phyloP scores from a whole-genome alignment of 2,113 vertebrate species.

The Alexandromys fortis region DNA sequence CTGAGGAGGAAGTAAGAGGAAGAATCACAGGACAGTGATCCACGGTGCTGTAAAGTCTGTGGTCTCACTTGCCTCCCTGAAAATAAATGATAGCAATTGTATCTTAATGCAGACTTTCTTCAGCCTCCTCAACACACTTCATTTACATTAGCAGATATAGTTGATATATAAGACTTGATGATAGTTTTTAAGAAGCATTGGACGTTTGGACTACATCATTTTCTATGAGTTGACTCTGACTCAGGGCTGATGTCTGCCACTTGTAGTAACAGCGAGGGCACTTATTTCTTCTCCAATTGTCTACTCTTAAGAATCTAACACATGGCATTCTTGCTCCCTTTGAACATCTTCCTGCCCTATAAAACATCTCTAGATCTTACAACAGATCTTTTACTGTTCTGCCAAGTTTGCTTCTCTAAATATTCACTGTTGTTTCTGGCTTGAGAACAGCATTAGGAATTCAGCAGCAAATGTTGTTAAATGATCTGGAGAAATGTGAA shows the following conservation, averaged over 20 bases:
- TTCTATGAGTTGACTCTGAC: not conserved
- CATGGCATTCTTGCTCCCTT: not conserved
- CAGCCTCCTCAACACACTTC: conserved; percentile 25
- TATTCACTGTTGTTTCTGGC: not conserved
- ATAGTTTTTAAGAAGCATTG: conserved; percentile 15
- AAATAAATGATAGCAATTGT: conserved; percentile 14
- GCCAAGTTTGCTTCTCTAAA: not conserved
- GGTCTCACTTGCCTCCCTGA: not conserved
- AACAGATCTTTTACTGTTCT: not conserved
- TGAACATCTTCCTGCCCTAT: not conserved
- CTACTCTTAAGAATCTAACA: not conserved
- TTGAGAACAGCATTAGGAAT: not conserved
- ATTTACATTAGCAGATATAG: not conserved
- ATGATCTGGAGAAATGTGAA: not conserved
- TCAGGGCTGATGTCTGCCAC: not conserved
- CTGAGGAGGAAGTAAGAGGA: not conserved
- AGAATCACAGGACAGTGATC: not conserved
- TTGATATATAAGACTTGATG: not conserved
- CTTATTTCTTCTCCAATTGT: not conserved
- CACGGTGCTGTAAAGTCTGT: not conserved
- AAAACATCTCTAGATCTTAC: not conserved
- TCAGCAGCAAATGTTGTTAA: not conserved
- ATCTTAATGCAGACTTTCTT: conserved; percentile 22
- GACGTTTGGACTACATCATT: not conserved
- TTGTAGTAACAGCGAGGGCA: not conserved